These are phyloP conservation scores for Stenopsyche tienmushanensis DNA, from an alignment of 1,140 invertebrate species.

Conservation along the genomic window DNA sequence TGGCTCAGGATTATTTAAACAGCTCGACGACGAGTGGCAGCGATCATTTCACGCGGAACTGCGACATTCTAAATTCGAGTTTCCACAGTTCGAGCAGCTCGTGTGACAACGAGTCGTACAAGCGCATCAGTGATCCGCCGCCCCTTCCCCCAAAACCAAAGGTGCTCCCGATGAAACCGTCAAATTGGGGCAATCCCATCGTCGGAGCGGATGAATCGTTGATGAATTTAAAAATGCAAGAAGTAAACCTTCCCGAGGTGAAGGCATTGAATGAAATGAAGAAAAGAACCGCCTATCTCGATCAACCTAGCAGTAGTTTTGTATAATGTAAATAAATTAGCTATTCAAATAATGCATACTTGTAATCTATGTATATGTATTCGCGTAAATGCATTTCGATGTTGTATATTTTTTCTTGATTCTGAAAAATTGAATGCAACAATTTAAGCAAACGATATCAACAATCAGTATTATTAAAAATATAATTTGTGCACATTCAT, in stretches of 20 bases:
- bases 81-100: constrained; percentile 40
- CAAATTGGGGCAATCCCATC: constrained; percentile 55
- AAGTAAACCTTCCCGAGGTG: constrained; percentile 43
- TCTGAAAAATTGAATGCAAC: too few relatives aligned
- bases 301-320: constrained; percentile 65
- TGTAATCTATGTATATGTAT: too few relatives aligned
- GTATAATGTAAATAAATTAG: too few relatives aligned
- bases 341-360: too few relatives aligned
- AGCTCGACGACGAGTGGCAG: constrained; percentile 39
- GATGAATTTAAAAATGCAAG: constrained; percentile 35
- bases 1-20: constrained; percentile 39
- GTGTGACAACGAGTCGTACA: constrained; percentile 35
- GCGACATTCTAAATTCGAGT: constrained; percentile 40
- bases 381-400: too few relatives aligned
- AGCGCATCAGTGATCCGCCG: constrained; percentile 49
- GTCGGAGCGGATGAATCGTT: constrained; percentile 3
- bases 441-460: too few relatives aligned
- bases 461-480: too few relatives aligned
- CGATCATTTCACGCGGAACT: constrained; percentile 35
- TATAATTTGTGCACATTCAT: too few relatives aligned
- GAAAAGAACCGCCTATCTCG: constrained; percentile 56
- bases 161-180: constrained; percentile 58
- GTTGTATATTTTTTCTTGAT: too few relatives aligned
- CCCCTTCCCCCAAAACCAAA: constrained; percentile 62
- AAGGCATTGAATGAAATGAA: constrained; percentile 39